Evolutionary conservation across 2,797 vertebrate genomes (phyloP), one percentile per base, ranked within the genome.

Genomic region (Typhlichthys eigenmanni): DNA sequence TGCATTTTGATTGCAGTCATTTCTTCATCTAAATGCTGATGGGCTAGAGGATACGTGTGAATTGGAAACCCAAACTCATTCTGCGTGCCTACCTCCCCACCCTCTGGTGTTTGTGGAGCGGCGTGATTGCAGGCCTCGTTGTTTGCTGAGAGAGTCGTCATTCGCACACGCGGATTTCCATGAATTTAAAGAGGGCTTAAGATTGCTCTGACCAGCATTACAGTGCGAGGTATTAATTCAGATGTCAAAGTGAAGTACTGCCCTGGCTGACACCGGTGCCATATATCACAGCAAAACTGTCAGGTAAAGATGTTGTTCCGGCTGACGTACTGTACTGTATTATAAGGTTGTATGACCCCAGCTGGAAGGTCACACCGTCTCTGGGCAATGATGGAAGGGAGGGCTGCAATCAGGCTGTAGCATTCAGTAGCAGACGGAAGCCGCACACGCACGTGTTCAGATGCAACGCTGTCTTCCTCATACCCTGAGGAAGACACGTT

Each of bases 11-110:
- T 88, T 84, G 76, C 76, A 74, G 76, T 86, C 84, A 85, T 85
- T 90, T 91, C 91, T 87, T 83, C 81, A 92, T 91, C 85, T 91
- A 90, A 89, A 92, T 92, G 87, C 85, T 92, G 91, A 92, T 92
- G 79, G 82, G 75, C 62, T 78, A 6, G 54, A 73, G 73, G 72
- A 83, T 81, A 77, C 62, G 73, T 75, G 74, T 65, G 86, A 88
- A 90, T 85, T 87, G 86, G 71, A 90, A 87, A 83, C 1, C 66
- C 64, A 82, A 81, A 85, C 68, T 74, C 80, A 82, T 83, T 79
- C 59, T 1, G 11, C 60, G 19, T 65, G 67, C 55, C 29, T 43
- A 1, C 52, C 50, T 54, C 16, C 34, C 58, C 17, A 38, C 53
- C 38, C 55, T 64, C 50, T 45, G 43, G 69, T 76, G 74, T 75